Evolutionary conservation across 2,113 vertebrate genomes (phyloP), one percentile per base, ranked within the genome.

Genomic region (Sinocyclocheilus anophthalmus): DNA sequence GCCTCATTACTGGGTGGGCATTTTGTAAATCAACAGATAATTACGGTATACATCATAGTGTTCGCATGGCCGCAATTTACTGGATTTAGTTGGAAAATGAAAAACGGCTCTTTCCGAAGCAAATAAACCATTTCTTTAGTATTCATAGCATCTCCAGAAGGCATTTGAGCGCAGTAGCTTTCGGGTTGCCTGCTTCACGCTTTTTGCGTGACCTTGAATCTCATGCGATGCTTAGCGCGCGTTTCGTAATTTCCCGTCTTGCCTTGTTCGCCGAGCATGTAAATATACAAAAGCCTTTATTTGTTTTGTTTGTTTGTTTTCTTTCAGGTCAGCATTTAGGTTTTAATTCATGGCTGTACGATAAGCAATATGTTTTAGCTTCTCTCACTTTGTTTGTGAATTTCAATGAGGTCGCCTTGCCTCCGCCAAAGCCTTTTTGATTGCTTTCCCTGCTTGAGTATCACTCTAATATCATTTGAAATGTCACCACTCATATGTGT

Each of bases 1-100:
- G 94, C 91, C 93, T 95, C 95, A 94, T 95, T 95, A 91, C 87
- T 94, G 93, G 22, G 91, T 89, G 87, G 92, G 92, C 93, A 95
- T 95, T 95, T 93, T 95, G 92, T 93, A 94, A 95, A 95, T 95
- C 94, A 93, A 94, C 92, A 95, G 93, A 95, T 95, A 95, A 95
- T 95, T 95, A 94, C 94, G 89, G 93, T 93, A 95, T 94, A 95
- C 92, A 95, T 95, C 94, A 94, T 93, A 93, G 93, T 92, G 91
- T 91, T 89, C 86, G 90, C 91, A 90, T 90, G 89, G 83, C 76
- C 87, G 88, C 80, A 86, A 91, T 94, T 92, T 91, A 93, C 90
- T 90, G 90, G 88, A 90, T 93, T 89, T 86, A 87, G 73, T 83
- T 37, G 50, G 22, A 86, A 86, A 86, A 70, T 86, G 84, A 85